Evolutionary conservation across 1,140 invertebrate species (phyloP).

Genomic region (Drosophila sproati): DNA sequence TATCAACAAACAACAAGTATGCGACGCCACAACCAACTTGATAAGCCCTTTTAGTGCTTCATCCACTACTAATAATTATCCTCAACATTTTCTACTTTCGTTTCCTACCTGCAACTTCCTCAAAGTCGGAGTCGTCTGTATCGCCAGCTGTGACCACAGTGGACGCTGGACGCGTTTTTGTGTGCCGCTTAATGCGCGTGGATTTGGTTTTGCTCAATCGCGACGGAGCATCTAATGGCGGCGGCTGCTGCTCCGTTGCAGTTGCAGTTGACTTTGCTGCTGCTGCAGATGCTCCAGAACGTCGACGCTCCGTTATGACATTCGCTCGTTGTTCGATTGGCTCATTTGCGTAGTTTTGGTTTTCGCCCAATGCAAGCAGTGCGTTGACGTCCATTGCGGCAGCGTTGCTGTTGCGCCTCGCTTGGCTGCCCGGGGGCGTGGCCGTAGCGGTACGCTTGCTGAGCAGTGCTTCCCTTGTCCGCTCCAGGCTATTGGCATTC

Average conservation of each 20-base stretch:
- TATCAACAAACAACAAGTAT: constrained; percentile 38
- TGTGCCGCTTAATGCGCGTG: constrained; percentile 74
- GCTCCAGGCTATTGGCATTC: constrained; percentile 82
- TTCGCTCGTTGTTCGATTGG: constrained; percentile 42
- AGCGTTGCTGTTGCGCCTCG: constrained; percentile 35
- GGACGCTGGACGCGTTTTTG: constrained; percentile 72
- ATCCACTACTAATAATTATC: constrained; percentile 16
- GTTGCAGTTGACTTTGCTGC: constrained; percentile 15
- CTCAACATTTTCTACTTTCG: constrained; percentile 71
- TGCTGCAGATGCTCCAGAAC: constrained; percentile 31
- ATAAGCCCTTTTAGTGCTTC: constrained; percentile 43
- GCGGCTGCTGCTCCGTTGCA: constrained; percentile 30
- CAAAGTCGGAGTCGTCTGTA: constrained; percentile 88
- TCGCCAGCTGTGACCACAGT: constrained; percentile 80
- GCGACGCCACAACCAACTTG: constrained; percentile 63
- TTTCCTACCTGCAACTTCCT: constrained; percentile 87
- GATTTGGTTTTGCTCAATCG: constrained; percentile 80
- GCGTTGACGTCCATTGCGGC: constrained; percentile 78
- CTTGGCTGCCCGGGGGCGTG: constrained; percentile 30
- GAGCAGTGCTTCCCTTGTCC: constrained; percentile 69
- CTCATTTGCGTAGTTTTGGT: constrained; percentile 67
- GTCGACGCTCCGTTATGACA: constrained; percentile 20
- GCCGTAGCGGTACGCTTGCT: constrained; percentile 50
- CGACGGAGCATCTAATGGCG: constrained; percentile 52
- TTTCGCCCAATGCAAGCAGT: constrained; percentile 85